Percentiles rank a stretch among this genome's conserved stretches.
phyloP scores from a whole-genome alignment of 64 coral and sea anemone genomes.

The Acropora yongei region DNA sequence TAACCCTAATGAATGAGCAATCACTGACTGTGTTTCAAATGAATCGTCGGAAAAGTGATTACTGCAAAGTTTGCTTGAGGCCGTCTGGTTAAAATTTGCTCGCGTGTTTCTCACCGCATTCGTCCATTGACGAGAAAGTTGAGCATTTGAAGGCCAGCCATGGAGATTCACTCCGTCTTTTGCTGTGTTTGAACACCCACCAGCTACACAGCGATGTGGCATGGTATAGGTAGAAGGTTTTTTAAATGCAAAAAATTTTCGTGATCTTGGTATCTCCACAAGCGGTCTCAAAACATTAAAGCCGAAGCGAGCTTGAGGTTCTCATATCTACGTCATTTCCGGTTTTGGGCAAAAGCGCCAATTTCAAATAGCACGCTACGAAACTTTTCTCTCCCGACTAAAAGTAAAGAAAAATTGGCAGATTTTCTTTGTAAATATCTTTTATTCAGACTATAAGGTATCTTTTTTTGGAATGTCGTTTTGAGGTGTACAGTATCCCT shows the following conservation, averaged over 20 bases:
- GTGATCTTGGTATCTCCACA: not conserved
- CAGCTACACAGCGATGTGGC: constrained; percentile 48
- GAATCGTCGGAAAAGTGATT: constrained; percentile 34
- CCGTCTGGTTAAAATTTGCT: constrained; percentile 48
- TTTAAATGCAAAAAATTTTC: not conserved
- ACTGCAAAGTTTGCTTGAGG: constrained; percentile 56
- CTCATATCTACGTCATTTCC: constrained; percentile 43
- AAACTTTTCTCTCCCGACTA: not conserved
- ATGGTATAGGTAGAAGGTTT: constrained; percentile 4
- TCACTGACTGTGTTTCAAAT: constrained; percentile 28
- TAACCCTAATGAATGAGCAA: constrained; percentile 23
- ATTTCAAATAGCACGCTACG: not conserved
- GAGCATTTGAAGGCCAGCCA: constrained; percentile 9
- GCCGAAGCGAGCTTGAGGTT: not conserved
- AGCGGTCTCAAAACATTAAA: not conserved
- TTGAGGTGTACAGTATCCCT: constrained; percentile 19
- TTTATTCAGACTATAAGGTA: constrained; percentile 30
- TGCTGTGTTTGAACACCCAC: constrained; percentile 55
- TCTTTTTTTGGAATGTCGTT: not conserved
- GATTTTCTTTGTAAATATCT: constrained; percentile 7
- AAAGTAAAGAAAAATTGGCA: constrained; percentile 26
- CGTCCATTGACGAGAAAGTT: constrained; percentile 30
- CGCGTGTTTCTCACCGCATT: constrained; percentile 49
- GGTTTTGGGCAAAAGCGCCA: not conserved
- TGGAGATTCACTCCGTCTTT: constrained; percentile 53